Conservation (phyloP, 2,888 invertebrate species). For the Zygaena filipendulae region DNA sequence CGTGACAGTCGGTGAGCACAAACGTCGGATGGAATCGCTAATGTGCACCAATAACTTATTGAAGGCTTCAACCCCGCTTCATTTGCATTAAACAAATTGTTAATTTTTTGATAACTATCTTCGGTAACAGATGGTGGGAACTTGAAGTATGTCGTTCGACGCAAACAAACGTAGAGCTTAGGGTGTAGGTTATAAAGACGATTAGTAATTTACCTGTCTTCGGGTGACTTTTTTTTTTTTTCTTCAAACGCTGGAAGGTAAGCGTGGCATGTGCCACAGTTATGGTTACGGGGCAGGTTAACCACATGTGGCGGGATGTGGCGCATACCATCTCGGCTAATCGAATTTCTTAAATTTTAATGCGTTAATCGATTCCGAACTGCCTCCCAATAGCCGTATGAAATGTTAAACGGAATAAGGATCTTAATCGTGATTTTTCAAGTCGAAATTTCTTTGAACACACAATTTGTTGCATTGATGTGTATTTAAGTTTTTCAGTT, state of each 20-base stretch:
- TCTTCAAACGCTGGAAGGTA: slow-evolving; percentile 52
- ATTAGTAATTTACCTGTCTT: too few relatives aligned
- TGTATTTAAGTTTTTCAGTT: too few relatives aligned
- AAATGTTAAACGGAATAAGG: too few relatives aligned
- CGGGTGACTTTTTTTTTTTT: too few relatives aligned
- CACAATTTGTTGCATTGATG: too few relatives aligned
- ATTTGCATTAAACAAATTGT: slow-evolving; percentile 69
- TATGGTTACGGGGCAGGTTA: slow-evolving; percentile 64
- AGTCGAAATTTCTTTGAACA: too few relatives aligned
- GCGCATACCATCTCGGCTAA: slow-evolving; percentile 49
- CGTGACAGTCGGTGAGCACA: slow-evolving; percentile 64
- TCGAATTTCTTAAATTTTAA: slow-evolving; percentile 47
- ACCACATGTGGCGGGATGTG: slow-evolving; percentile 66
- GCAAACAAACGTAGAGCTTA: slow-evolving; percentile 11
- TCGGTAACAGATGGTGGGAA: slow-evolving; percentile 58
- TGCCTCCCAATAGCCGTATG: too few relatives aligned
- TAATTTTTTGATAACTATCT: slow-evolving; percentile 67
- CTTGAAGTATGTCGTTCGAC: slow-evolving; percentile 13
- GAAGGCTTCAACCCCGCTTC: slow-evolving; percentile 54
- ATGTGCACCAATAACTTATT: slow-evolving; percentile 57
- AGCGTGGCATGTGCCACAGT: slow-evolving; percentile 63
- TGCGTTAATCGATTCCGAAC: slow-evolving; percentile 32
- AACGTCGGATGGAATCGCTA: slow-evolving; percentile 48
- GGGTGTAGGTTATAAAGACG: slow-evolving; percentile 15
- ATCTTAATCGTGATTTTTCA: too few relatives aligned